A percentile compares a stretch with the other conserved stretches of the same genome.
These are phyloP conservation scores for Ceratina australensis DNA, from an alignment of 1,140 invertebrate genomes.

Conservation along the genomic window DNA sequence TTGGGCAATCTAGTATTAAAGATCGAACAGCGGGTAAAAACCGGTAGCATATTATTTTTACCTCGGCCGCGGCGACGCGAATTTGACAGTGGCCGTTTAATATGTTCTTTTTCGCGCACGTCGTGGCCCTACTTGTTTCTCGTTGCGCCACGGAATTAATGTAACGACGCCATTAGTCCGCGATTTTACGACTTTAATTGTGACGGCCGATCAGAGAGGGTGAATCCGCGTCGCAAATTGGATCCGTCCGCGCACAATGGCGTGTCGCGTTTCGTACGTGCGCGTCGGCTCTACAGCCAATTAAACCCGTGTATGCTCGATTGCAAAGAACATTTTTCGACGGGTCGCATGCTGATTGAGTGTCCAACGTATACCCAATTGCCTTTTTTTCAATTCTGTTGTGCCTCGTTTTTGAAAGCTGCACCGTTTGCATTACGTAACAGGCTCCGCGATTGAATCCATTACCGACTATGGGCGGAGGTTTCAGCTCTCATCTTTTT, in stretches of 20 bases:
- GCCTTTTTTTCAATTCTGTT: constrained; percentile 27
- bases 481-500: too few species aligned
- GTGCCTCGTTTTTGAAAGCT: too few species aligned
- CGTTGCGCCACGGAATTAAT: constrained; percentile 50
- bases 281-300: constrained; percentile 45
- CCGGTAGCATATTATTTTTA: too few species aligned
- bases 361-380: constrained; percentile 30
- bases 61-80: too few species aligned
- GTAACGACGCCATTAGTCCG: constrained; percentile 63
- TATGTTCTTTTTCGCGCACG: background rate
- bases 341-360: constrained; percentile 45
- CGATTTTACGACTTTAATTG: constrained; percentile 67
- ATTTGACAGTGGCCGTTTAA: background rate
- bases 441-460: constrained; percentile 29
- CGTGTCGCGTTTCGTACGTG: constrained; percentile 48
- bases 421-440: constrained; percentile 26
- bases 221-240: constrained; percentile 56
- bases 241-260: constrained; percentile 51
- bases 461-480: constrained; percentile 4
- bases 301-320: constrained; percentile 51
- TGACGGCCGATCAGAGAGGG: constrained; percentile 52
- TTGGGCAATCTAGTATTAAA: too few species aligned
- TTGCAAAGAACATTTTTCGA: constrained; percentile 49
- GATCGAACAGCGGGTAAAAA: too few species aligned
- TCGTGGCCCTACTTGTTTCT: too few species aligned